phyloP scores from a whole-genome alignment of 2,113 vertebrate genomes.

The Eonycteris spelaea region DNA sequence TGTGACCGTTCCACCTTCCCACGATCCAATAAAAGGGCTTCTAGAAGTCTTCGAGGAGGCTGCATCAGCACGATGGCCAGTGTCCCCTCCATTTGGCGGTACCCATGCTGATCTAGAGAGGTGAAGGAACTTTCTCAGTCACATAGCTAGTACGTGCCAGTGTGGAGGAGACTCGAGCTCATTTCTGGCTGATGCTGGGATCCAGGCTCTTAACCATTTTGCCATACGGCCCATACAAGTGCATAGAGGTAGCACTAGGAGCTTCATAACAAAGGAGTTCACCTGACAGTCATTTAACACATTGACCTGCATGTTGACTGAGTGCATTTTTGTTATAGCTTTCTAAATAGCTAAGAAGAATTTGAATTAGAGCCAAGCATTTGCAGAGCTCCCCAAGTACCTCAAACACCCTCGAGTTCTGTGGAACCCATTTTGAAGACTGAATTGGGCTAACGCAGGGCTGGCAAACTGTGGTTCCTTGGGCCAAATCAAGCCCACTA shows the following conservation, averaged over 20 bases:
- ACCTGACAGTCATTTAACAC: too few species aligned
- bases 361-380: background rate
- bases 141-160: background rate
- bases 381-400: background rate
- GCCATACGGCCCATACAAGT: accelerated
- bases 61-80: background rate
- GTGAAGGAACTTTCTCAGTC: background rate
- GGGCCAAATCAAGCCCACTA: background rate
- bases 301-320: background rate
- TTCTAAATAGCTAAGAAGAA: background rate
- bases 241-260: background rate
- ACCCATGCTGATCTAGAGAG: background rate
- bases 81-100: background rate
- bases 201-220: background rate
- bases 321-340: background rate
- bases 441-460: background rate
- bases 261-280: background rate
- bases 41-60: background rate
- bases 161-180: background rate
- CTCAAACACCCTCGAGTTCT: background rate
- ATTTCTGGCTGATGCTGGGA: background rate
- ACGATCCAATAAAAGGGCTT: background rate
- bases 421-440: background rate
- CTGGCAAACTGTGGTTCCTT: background rate
- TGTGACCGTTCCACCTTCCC: background rate